Evolutionary conservation across 2,888 invertebrate genomes (phyloP).

Genomic region (Pristionchus maxplancki): DNA sequence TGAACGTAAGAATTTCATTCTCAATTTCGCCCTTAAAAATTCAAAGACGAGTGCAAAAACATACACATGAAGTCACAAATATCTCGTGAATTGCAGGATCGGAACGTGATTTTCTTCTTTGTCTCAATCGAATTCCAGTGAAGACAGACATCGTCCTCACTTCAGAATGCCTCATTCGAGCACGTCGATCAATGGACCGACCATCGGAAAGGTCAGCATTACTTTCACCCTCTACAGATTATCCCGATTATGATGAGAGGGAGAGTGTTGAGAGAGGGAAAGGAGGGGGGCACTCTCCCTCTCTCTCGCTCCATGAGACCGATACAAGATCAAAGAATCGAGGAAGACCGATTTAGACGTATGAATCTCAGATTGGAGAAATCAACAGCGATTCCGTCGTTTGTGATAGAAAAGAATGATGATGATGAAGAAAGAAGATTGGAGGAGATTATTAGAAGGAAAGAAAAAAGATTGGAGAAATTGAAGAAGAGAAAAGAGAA

Average conservation of each 20-base stretch:
- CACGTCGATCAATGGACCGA: neutral
- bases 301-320: neutral
- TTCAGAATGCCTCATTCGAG: slow-evolving; percentile 44
- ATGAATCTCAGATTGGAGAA: neutral
- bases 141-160: slow-evolving; percentile 50
- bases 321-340: neutral
- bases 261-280: neutral
- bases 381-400: neutral
- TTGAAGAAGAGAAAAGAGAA: neutral
- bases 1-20: neutral
- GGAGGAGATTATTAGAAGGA: neutral
- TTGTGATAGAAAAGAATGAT: slow-evolving; percentile 7
- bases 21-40: neutral
- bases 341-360: neutral
- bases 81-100: neutral
- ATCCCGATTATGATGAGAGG: slow-evolving; percentile 18
- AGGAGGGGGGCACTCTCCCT: neutral
- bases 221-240: slow-evolving; percentile 3
- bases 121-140: slow-evolving; percentile 39
- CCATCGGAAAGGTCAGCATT: neutral
- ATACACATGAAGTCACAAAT: too few species aligned
- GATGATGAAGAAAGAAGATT: slow-evolving; percentile 1
- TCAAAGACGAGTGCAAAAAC: neutral
- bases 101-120: slow-evolving; percentile 49
- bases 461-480: slow-evolving; percentile 1